Base-by-base conservation (phyloP, 2,888 invertebrate genomes). In the Petrophora chlorosata region DNA sequence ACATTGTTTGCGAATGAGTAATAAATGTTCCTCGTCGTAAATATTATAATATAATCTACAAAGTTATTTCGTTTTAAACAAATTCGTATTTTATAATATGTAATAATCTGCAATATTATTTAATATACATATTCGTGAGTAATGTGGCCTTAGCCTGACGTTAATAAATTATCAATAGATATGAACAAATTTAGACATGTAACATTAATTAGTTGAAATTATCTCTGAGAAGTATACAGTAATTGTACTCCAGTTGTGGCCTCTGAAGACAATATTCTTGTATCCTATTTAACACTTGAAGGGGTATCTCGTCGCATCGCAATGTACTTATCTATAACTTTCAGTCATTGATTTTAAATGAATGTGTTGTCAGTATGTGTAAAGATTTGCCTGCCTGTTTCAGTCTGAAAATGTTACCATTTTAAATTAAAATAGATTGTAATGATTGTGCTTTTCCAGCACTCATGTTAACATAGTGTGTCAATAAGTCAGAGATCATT, bases 1-100 rank as follows among this genome's bases (percentile, higher is more conserved):
- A 43, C 36, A 59, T 60, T 57, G 56, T 59, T 50, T 48, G 54
- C 8, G 55, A 22, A 34, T 33, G 25, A 26, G 47, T 34, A 51
- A 48, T 52, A 45, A 23, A 36, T 40, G 30, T 35, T 38, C 30
- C 16, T 43, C n/a, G n/a, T n/a, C n/a, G n/a, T 34, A 40, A 42
- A 12, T 41, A 34, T 42, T 40, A 23, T 29, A 26, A 28, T 35
- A 29, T 35, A 35, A 38, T 43, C 32, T 47, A 42, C 39, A 12
- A 12, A 32, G 33, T 28, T 9, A 25, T 25, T 9, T 25, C 9
- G 9, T 38, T 45, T 41, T 35, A 39, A 26, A 1, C n/a, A n/a
- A n/a, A n/a, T n/a, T 43, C n/a, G n/a, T n/a, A n/a, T n/a, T 34
- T 40, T 39, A 12, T 41, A 34, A 38, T 40, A 23, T 29, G 22